phyloP scores from a whole-genome alignment of 2,888 invertebrate species.

The Pollenia labialis region DNA sequence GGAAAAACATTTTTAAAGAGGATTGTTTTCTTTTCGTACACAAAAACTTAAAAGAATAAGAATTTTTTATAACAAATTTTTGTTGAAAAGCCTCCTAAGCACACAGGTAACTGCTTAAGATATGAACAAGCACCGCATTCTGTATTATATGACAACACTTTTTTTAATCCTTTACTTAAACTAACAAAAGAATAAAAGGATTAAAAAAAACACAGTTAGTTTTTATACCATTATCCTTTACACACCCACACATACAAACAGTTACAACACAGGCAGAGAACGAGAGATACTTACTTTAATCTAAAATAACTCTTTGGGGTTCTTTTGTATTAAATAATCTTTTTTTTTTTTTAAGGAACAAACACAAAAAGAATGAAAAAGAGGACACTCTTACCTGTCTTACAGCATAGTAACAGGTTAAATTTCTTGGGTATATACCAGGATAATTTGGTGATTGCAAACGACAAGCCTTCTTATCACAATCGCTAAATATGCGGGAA shows the following conservation, averaged over 20 bases:
- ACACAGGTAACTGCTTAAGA: conserved; percentile 35
- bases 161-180: conserved; percentile 50
- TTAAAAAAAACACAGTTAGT: conserved; percentile 36
- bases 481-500: conserved; percentile 95
- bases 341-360: neutral
- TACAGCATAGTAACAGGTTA: conserved; percentile 97
- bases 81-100: conserved; percentile 8
- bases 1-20: conserved; percentile 26
- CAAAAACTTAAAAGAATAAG: conserved; percentile 1
- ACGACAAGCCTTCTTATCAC: conserved; percentile 94
- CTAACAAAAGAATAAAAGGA: conserved; percentile 56
- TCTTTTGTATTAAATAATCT: conserved; percentile 23
- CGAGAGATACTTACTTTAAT: conserved; percentile 38
- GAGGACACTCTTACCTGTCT: conserved; percentile 85
- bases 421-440: conserved; percentile 95
- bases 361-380: neutral
- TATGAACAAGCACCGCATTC: neutral
- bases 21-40: conserved; percentile 31
- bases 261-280: neutral
- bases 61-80: conserved; percentile 14
- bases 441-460: conserved; percentile 97
- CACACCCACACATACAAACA: conserved; percentile 10
- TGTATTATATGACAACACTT: conserved; percentile 40
- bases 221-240: conserved; percentile 13
- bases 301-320: conserved; percentile 52